These are phyloP conservation scores for Coptodon bakossiorum DNA, from an alignment of 2,113 vertebrate genomes.

Conservation along the genomic window DNA sequence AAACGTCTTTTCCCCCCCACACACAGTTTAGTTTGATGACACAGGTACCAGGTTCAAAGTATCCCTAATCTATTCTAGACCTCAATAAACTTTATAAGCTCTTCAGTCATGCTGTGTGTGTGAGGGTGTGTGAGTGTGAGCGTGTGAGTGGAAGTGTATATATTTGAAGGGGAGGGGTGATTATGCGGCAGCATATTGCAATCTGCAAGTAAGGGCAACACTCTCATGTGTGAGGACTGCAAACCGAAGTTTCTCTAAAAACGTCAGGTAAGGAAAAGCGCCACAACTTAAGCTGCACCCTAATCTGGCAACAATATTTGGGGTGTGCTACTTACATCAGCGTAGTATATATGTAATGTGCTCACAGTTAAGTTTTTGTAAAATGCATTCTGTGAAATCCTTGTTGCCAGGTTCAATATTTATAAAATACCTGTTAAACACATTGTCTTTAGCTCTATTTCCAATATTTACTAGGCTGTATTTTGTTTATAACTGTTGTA, in stretches of 20 bases:
- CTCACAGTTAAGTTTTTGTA: not conserved
- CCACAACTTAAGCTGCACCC: not conserved
- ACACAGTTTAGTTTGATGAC: not conserved
- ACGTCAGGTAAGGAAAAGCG: slow-evolving; percentile 15
- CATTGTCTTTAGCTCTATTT: not conserved
- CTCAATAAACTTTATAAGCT: not conserved
- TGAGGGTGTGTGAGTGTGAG: not conserved
- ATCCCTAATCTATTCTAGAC: not conserved
- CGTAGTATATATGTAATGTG: not conserved
- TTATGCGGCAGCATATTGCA: not conserved
- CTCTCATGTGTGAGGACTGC: not conserved
- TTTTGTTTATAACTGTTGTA: not conserved
- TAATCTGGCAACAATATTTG: not conserved
- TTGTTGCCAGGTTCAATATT: not conserved
- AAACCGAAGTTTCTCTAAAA: not conserved
- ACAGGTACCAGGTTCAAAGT: not conserved
- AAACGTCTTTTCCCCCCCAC: rapidly evolving
- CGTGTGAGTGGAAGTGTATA: not conserved
- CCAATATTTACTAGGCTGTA: not conserved
- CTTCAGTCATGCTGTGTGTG: not conserved
- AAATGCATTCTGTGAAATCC: not conserved
- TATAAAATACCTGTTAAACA: not conserved
- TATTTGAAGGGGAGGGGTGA: not conserved
- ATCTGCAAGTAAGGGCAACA: not conserved
- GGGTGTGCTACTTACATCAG: not conserved